These are phyloP conservation scores for Epirrita christyi DNA, from an alignment of 2,888 invertebrate species.

Conservation along the genomic window DNA sequence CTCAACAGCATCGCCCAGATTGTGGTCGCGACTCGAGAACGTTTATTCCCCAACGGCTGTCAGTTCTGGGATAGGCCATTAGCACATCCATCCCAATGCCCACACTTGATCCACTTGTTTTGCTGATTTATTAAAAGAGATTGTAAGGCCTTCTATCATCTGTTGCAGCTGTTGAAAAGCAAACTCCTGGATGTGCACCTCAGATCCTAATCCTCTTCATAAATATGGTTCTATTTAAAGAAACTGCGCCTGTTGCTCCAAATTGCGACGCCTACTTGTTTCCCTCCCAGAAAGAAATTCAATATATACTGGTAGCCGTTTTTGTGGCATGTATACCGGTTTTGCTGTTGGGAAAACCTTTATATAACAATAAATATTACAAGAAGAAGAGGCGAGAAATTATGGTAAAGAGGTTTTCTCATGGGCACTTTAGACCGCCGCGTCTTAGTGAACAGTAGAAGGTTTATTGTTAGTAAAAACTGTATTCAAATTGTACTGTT, in stretches of 20 bases:
- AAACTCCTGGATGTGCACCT: slow-evolving; percentile 86
- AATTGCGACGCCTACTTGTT: slow-evolving; percentile 86
- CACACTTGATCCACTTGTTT: too few species aligned
- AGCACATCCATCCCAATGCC: too few species aligned
- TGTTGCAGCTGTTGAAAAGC: slow-evolving; percentile 9
- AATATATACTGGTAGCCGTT: slow-evolving; percentile 83
- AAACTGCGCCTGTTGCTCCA: slow-evolving; percentile 47
- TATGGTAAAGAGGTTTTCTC: slow-evolving; percentile 38
- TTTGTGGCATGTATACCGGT: slow-evolving; percentile 88
- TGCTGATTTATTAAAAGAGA: too few species aligned
- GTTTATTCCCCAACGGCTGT: too few species aligned
- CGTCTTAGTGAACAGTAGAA: too few species aligned
- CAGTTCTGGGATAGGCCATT: too few species aligned
- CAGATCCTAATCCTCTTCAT: slow-evolving; percentile 91
- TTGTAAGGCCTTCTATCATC: not conserved
- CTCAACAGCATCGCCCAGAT: too few species aligned
- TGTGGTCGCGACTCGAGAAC: too few species aligned
- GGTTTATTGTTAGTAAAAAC: too few species aligned
- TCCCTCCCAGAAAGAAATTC: slow-evolving; percentile 77
- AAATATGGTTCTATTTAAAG: slow-evolving; percentile 88
- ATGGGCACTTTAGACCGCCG: not conserved
- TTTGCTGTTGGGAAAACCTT: slow-evolving; percentile 90
- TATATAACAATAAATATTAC: slow-evolving; percentile 66
- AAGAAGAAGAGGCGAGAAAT: slow-evolving; percentile 41
- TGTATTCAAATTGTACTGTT: too few species aligned